Percentiles rank a stretch among this genome's conserved stretches.
phyloP scores from a whole-genome alignment of 2,888 invertebrate genomes.

The Dynastes tityus region DNA sequence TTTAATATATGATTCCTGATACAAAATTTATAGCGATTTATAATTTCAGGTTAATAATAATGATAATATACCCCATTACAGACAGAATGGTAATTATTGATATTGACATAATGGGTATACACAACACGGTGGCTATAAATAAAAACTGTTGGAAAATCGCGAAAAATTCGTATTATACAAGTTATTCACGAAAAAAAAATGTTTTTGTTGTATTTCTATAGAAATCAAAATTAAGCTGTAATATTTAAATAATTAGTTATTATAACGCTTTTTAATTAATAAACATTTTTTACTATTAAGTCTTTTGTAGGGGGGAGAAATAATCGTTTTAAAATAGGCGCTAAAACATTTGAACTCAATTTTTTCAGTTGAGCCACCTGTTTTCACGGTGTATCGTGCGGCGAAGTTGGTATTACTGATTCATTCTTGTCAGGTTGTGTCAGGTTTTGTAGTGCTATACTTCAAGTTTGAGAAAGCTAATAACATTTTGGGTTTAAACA shows the following conservation, averaged over 20 bases:
- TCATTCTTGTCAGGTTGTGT: slow-evolving; percentile 42
- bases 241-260: too few relatives aligned
- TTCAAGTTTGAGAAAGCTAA: slow-evolving; percentile 33
- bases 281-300: neutral
- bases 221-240: too few relatives aligned
- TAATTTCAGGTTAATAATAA: slow-evolving; percentile 39
- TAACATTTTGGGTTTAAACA: slow-evolving; percentile 39
- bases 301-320: too few relatives aligned
- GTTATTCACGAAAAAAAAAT: too few relatives aligned
- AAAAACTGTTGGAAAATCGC: too few relatives aligned
- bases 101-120: neutral
- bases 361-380: slow-evolving; percentile 22
- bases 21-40: neutral
- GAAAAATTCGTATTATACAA: too few relatives aligned
- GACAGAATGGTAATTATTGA: slow-evolving; percentile 7
- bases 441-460: slow-evolving; percentile 37
- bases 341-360: neutral
- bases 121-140: too few relatives aligned
- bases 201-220: too few relatives aligned
- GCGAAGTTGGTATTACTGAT: slow-evolving; percentile 26
- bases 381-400: neutral
- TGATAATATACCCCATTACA: slow-evolving; percentile 15
- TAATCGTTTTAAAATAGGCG: neutral
- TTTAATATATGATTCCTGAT: neutral
- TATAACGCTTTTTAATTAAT: neutral